Evolutionary conservation across 2,113 vertebrate genomes (phyloP).

Genomic region (Hiodon tergisus): DNA sequence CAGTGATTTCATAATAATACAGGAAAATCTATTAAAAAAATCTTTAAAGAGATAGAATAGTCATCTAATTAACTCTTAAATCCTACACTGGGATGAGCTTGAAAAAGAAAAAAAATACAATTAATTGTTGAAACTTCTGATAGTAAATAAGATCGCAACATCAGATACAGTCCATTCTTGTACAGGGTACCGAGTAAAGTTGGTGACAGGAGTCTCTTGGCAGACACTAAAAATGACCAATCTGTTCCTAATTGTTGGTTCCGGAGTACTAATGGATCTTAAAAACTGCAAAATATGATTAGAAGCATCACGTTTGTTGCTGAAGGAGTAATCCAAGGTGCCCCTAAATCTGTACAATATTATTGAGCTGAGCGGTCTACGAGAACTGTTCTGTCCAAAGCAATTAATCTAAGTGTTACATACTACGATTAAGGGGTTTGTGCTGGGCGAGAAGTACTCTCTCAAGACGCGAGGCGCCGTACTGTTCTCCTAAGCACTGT

Average conservation of each 20-base stretch:
- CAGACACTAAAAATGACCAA: too few relatives aligned
- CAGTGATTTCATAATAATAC: too few relatives aligned
- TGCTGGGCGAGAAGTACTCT: background rate
- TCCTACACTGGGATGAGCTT: background rate
- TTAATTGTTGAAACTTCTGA: background rate
- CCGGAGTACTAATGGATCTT: too few relatives aligned
- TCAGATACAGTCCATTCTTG: too few relatives aligned
- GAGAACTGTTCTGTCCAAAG: background rate
- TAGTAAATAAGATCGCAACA: too few relatives aligned
- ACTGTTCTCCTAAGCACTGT: background rate
- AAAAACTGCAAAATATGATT: too few relatives aligned
- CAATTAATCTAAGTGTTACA: background rate
- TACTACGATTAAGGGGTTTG: background rate
- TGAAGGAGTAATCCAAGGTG: background rate
- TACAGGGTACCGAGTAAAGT: too few relatives aligned
- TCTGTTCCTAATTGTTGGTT: too few relatives aligned
- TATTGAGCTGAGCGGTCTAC: background rate
- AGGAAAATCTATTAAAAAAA: too few relatives aligned
- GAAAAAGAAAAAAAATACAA: background rate
- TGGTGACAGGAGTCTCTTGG: too few relatives aligned
- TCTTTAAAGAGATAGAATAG: background rate
- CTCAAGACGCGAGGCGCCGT: slow-evolving; percentile 4
- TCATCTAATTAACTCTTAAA: background rate
- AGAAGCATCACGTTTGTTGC: background rate
- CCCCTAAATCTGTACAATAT: background rate